Conservation (phyloP, 2,888 invertebrate genomes). For the Galerucella pusilla region DNA sequence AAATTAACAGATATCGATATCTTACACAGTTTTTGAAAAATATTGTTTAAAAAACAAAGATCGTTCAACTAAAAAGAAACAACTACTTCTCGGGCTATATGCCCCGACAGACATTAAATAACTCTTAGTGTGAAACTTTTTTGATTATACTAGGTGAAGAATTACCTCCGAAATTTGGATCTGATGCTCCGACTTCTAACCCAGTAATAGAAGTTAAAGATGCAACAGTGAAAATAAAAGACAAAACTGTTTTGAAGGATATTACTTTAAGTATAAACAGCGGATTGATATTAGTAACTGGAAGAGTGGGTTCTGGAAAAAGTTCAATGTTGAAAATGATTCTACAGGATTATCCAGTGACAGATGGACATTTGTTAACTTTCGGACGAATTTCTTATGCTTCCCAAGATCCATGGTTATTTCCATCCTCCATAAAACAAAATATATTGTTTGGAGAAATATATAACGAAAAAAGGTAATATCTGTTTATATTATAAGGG, state of each 20-base stretch:
- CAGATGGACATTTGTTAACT: slow-evolving; percentile 62
- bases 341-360: slow-evolving; percentile 62
- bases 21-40: too few species aligned
- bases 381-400: slow-evolving; percentile 69
- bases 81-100: too few species aligned
- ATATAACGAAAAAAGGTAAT: slow-evolving; percentile 35
- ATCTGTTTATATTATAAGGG: too few species aligned
- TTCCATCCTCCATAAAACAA: slow-evolving; percentile 73
- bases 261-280: slow-evolving; percentile 51
- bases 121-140: too few species aligned
- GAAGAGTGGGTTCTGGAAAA: slow-evolving; percentile 76
- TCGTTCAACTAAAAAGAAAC: too few species aligned
- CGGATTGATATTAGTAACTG: slow-evolving; percentile 69
- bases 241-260: slow-evolving; percentile 60
- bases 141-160: slow-evolving; percentile 27
- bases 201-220: slow-evolving; percentile 49
- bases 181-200: slow-evolving; percentile 45
- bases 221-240: slow-evolving; percentile 51
- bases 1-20: too few species aligned
- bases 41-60: too few species aligned
- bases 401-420: slow-evolving; percentile 73
- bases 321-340: slow-evolving; percentile 63
- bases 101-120: too few species aligned
- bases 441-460: slow-evolving; percentile 70
- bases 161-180: slow-evolving; percentile 30